A percentile compares a stretch with the other conserved stretches of the same genome.
Conservation (phyloP, 1,140 invertebrate species). For the Drosophila guanche region DNA sequence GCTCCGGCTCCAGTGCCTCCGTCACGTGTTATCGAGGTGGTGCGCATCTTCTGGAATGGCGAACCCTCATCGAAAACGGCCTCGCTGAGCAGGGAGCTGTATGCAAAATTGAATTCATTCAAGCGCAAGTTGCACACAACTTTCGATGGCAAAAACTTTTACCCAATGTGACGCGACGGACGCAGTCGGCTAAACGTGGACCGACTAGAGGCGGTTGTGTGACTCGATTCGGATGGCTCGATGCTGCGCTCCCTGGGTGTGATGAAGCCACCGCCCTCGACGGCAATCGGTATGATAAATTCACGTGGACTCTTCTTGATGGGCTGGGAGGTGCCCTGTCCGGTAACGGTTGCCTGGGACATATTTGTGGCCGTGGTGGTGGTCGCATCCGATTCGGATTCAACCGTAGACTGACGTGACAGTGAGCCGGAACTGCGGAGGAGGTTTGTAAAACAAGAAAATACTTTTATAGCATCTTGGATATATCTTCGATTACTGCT, state of each 20-base stretch:
- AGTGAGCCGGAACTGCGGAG: conserved; percentile 82
- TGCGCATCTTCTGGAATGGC: conserved; percentile 85
- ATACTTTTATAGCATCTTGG: conserved; percentile 1
- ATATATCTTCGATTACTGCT: neutral
- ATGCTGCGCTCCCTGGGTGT: conserved; percentile 90
- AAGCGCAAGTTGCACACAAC: neutral
- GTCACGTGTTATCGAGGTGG: conserved; percentile 84
- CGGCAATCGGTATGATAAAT: conserved; percentile 95
- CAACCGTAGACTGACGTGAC: conserved; percentile 88
- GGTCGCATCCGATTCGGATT: conserved; percentile 87
- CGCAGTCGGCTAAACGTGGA: conserved; percentile 75
- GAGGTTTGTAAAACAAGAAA: conserved; percentile 1
- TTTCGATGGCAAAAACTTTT: conserved; percentile 10
- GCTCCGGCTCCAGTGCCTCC: conserved; percentile 71
- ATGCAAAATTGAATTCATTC: conserved; percentile 37
- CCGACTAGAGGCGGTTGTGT: conserved; percentile 83
- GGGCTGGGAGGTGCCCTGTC: conserved; percentile 86
- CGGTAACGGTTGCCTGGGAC: conserved; percentile 73
- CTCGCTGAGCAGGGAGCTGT: conserved; percentile 87
- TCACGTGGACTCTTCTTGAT: conserved; percentile 94
- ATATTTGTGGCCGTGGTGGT: conserved; percentile 82
- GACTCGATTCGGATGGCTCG: conserved; percentile 87
- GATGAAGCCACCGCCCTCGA: conserved; percentile 93
- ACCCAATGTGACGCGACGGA: conserved; percentile 77
- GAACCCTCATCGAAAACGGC: conserved; percentile 90